Conservation (phyloP, 1,140 invertebrate species). For the Chrysoperla carnea region DNA sequence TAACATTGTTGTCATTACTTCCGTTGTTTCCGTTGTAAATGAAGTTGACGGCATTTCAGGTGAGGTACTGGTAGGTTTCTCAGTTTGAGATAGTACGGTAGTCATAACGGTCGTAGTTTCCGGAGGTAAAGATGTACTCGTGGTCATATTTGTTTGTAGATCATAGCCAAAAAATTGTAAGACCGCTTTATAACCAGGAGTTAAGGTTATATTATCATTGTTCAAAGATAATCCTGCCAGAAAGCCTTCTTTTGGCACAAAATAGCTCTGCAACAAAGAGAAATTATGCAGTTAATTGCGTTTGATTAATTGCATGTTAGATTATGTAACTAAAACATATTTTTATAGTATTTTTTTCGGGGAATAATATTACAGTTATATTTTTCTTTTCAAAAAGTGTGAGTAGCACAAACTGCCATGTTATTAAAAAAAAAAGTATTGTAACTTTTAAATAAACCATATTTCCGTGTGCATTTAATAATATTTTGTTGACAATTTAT, state of each 20-base stretch:
- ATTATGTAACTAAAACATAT: neutral
- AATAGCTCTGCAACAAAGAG: slow-evolving; percentile 48
- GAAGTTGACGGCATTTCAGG: slow-evolving; percentile 1
- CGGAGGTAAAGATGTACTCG: slow-evolving; percentile 6
- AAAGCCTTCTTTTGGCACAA: slow-evolving; percentile 60
- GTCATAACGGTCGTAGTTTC: slow-evolving; percentile 10
- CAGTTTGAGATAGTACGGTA: slow-evolving; percentile 1
- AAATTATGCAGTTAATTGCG: neutral
- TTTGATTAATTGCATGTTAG: neutral
- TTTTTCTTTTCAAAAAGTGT: no score
- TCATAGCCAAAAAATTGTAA: slow-evolving; percentile 64
- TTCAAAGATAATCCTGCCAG: slow-evolving; percentile 58
- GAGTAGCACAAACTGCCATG: no score
- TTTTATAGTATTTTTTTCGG: no score
- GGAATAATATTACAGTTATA: no score
- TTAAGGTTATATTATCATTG: slow-evolving; percentile 52
- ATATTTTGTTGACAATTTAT: no score
- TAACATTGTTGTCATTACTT: neutral
- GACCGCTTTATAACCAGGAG: slow-evolving; percentile 44
- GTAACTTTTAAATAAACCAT: no score
- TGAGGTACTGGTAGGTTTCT: slow-evolving; percentile 5
- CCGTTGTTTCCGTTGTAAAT: slow-evolving; percentile 1
- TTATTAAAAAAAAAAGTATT: no score
- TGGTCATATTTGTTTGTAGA: slow-evolving; percentile 23
- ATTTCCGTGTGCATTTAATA: no score